These are phyloP conservation scores for Zoanthus sansibaricus DNA, from an alignment of 92 coral and sea anemone species.

Conservation along the genomic window DNA sequence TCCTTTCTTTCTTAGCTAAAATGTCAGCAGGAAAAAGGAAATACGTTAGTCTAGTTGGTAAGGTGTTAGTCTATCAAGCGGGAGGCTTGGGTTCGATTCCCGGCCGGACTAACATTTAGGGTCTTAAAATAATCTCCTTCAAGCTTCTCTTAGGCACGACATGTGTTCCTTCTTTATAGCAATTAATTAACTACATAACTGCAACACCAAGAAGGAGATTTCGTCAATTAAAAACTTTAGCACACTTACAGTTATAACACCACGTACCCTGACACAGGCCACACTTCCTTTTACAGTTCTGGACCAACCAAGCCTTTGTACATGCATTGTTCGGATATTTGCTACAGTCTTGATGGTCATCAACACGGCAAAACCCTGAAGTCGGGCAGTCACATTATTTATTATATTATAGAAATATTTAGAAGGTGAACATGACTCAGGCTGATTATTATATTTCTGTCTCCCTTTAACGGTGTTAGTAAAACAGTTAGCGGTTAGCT, in stretches of 20 bases:
- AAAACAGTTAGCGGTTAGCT: neutral
- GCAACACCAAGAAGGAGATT: too few species aligned
- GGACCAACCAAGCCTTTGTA: conserved; percentile 60
- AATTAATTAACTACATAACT: too few species aligned
- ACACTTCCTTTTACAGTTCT: conserved; percentile 79
- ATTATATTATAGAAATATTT: neutral
- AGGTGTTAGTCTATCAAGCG: too few species aligned
- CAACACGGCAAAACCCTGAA: conserved; percentile 59
- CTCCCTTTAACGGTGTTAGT: neutral
- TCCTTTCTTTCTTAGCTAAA: too few species aligned
- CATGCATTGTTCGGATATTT: conserved; percentile 66
- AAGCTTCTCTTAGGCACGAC: too few species aligned
- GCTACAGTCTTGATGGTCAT: conserved; percentile 72
- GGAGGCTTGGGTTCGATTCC: too few species aligned
- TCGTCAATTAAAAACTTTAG: too few species aligned
- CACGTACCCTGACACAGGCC: conserved; percentile 72
- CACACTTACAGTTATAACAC: neutral
- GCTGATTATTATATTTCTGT: neutral
- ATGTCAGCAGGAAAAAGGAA: too few species aligned
- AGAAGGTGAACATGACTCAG: neutral
- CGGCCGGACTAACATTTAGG: too few species aligned
- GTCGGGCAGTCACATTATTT: neutral
- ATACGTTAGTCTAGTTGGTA: too few species aligned
- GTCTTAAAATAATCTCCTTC: too few species aligned
- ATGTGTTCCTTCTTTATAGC: too few species aligned